A percentile compares a stretch with the other conserved stretches of the same genome.
Evolutionary conservation across 2,797 vertebrate species (phyloP).

Genomic region (Catamblyrhynchus diadema): DNA sequence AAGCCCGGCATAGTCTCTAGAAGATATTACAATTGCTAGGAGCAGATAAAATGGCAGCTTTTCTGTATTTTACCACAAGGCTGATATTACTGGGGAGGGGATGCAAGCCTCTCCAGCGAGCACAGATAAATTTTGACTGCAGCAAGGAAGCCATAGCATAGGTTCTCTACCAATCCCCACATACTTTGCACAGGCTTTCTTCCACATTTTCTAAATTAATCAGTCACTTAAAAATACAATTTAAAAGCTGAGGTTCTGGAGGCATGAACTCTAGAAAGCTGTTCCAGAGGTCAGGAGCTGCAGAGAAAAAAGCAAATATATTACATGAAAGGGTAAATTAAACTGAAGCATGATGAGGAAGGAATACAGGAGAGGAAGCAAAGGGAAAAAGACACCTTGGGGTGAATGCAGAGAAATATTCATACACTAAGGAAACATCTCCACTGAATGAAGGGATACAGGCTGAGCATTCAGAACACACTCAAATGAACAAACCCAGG

Average conservation of each 20-base stretch:
- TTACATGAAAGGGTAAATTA: neutral
- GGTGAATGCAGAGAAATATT: neutral
- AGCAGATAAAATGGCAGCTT: slow-evolving; percentile 46
- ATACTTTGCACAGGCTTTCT: neutral
- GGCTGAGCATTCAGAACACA: neutral
- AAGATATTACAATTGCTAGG: slow-evolving; percentile 23
- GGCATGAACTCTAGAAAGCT: neutral
- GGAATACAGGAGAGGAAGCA: neutral
- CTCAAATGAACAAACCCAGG: neutral
- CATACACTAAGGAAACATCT: neutral
- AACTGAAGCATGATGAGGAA: neutral
- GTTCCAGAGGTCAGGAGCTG: neutral
- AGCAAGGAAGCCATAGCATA: neutral
- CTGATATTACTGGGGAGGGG: slow-evolving; percentile 35
- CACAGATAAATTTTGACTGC: neutral
- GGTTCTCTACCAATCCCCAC: neutral
- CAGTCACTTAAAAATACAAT: neutral
- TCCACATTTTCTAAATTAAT: neutral
- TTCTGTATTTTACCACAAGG: neutral
- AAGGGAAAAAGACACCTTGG: neutral
- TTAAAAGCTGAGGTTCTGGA: neutral
- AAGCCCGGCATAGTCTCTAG: neutral
- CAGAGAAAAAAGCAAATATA: neutral
- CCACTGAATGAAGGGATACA: neutral
- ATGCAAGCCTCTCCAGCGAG: neutral